phyloP scores from a whole-genome alignment of 2,888 invertebrate species.

The Julus scanicus region DNA sequence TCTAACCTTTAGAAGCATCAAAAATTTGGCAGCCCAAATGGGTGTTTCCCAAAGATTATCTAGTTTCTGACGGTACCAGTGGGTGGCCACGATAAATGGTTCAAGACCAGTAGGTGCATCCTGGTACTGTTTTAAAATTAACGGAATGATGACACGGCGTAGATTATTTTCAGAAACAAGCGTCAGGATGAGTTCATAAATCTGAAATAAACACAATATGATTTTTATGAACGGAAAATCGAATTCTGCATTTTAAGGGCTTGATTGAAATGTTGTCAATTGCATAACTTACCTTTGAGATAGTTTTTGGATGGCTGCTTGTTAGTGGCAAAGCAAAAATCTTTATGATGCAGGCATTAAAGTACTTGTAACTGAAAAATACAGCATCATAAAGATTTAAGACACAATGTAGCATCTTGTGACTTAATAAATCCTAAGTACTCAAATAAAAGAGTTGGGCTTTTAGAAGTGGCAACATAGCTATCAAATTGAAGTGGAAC shows the following conservation, averaged over 20 bases:
- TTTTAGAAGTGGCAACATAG: too few relatives aligned
- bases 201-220: not conserved
- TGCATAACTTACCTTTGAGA: not conserved
- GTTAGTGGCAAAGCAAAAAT: not conserved
- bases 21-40: constrained; percentile 50
- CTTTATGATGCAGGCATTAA: constrained; percentile 31
- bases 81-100: constrained; percentile 41
- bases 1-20: constrained; percentile 27
- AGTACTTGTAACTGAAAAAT: constrained; percentile 38
- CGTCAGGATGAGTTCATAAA: constrained; percentile 42
- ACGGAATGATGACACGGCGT: not conserved
- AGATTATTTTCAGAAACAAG: constrained; percentile 4
- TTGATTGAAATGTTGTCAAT: not conserved
- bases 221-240: too few relatives aligned
- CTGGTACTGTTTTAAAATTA: not conserved
- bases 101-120: not conserved
- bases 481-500: too few relatives aligned
- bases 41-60: constrained; percentile 8
- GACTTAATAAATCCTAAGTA: not conserved
- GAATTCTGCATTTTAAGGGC: not conserved
- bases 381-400: not conserved
- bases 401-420: too few relatives aligned
- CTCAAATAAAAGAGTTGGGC: not conserved
- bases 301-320: constrained; percentile 25
- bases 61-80: constrained; percentile 8